phyloP scores from a whole-genome alignment of 2,888 invertebrate species.

The Salticus scenicus region DNA sequence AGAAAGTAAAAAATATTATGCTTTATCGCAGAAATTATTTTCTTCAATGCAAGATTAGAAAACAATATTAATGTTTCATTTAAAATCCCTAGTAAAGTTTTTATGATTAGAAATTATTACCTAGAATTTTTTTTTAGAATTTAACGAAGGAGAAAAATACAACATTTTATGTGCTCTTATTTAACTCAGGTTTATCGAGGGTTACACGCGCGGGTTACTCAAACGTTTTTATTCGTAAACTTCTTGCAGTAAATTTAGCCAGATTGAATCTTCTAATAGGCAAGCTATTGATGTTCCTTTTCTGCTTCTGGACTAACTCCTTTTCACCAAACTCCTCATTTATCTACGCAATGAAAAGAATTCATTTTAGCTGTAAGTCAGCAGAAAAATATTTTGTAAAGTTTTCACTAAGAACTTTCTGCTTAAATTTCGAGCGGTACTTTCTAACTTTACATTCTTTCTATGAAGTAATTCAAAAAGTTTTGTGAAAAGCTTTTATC shows the following conservation, averaged over 20 bases:
- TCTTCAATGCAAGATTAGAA: too few species aligned
- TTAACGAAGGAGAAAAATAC: too few species aligned
- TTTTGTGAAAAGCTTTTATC: constrained; percentile 3
- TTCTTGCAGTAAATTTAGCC: constrained; percentile 29
- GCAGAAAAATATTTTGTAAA: constrained; percentile 51
- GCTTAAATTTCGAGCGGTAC: neutral
- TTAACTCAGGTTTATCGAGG: too few species aligned
- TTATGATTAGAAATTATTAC: too few species aligned
- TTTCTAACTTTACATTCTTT: neutral
- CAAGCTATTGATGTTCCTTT: constrained; percentile 60
- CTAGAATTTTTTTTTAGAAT: too few species aligned
- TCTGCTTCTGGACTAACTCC: constrained; percentile 5
- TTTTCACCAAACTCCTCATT: constrained; percentile 24
- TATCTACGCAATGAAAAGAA: constrained; percentile 48
- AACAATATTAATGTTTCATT: too few species aligned
- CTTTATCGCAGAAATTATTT: too few species aligned
- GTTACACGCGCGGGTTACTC: too few species aligned
- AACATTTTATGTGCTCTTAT: too few species aligned
- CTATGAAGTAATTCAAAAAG: neutral
- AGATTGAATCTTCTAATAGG: constrained; percentile 66
- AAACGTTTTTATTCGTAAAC: too few species aligned
- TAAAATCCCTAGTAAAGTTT: too few species aligned
- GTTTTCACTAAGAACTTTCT: constrained; percentile 1
- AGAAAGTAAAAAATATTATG: too few species aligned
- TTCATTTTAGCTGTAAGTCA: constrained; percentile 65